Percentiles rank a stretch among this genome's conserved stretches.
Conservation (phyloP, 2,797 vertebrate species). For the Aphelocoma californica region DNA sequence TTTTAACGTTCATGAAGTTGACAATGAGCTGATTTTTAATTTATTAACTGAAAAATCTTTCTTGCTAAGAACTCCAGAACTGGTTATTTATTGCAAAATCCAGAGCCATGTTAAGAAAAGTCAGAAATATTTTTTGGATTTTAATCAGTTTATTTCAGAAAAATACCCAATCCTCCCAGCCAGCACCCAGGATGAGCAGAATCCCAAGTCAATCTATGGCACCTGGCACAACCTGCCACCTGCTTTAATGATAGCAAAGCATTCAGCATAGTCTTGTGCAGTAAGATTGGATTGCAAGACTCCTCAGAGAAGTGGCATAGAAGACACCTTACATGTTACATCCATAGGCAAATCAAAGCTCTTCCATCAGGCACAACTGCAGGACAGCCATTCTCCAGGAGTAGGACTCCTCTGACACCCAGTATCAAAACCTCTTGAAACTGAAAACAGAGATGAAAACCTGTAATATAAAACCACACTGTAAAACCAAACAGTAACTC, state of each 20-base stretch:
- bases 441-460: background rate
- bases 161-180: background rate
- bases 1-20: background rate
- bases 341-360: background rate
- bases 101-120: background rate
- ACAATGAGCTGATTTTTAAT: background rate
- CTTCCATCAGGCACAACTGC: background rate
- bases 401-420: background rate
- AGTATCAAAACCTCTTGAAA: background rate
- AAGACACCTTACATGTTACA: accelerated
- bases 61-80: background rate
- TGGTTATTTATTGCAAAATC: background rate
- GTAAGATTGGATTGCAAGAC: background rate
- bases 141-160: background rate
- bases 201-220: background rate
- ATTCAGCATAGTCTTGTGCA: background rate
- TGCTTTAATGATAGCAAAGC: background rate
- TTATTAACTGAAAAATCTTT: background rate
- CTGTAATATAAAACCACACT: background rate
- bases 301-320: background rate
- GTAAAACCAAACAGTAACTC: background rate
- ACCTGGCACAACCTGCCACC: background rate
- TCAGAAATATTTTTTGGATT: background rate
- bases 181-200: background rate
- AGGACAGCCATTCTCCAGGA: background rate